Evolutionary conservation across 2,113 vertebrate genomes (phyloP).

Genomic region (Smithornis capensis): DNA sequence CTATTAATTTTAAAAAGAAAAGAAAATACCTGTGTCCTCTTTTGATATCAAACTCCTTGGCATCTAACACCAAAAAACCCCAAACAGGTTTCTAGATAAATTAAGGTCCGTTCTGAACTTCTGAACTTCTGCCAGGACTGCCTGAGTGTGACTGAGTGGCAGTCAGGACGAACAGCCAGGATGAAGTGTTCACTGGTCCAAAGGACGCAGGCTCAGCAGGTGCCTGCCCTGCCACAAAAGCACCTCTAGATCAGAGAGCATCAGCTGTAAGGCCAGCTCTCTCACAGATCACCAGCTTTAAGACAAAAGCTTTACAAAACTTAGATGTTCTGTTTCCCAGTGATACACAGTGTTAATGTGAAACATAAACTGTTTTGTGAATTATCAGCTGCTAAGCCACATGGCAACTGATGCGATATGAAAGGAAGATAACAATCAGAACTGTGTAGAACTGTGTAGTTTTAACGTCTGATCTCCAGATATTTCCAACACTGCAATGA

Average conservation of each 20-base stretch:
- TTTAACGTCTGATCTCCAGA: neutral
- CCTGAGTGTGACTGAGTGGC: rapidly evolving
- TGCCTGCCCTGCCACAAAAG: neutral
- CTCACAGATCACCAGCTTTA: neutral
- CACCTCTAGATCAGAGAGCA: neutral
- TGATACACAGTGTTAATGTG: neutral
- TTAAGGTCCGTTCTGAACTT: neutral
- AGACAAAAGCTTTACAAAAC: neutral
- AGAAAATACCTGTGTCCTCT: neutral
- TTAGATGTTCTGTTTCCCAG: neutral
- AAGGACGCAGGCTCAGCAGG: neutral
- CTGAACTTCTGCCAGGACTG: neutral
- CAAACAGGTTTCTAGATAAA: neutral
- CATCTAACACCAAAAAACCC: neutral
- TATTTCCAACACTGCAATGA: neutral
- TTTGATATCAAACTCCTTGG: neutral
- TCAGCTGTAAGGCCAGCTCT: neutral
- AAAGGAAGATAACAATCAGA: neutral
- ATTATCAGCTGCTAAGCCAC: conserved; percentile 25
- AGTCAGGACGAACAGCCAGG: neutral
- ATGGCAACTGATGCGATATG: neutral
- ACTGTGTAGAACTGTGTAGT: neutral
- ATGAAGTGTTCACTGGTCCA: neutral
- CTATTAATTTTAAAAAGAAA: neutral
- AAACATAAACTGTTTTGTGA: neutral